Conservation (phyloP, 2,113 vertebrate genomes). For the Cynoglossus semilaevis region DNA sequence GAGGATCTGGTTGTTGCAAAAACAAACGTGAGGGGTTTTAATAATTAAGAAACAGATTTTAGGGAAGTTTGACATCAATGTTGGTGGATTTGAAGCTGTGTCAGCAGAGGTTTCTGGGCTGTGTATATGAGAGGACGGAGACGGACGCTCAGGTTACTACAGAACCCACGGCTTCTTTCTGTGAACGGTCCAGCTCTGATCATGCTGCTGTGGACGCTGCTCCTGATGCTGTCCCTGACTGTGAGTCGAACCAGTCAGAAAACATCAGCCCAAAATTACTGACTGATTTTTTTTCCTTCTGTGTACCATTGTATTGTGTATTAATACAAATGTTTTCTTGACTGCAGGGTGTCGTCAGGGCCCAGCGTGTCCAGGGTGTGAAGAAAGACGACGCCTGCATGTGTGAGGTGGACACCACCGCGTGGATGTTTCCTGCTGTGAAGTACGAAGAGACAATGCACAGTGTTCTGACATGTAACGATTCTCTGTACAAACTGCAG, state of each 20-base stretch:
- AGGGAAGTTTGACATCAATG: conserved; percentile 27
- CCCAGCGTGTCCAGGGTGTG: conserved; percentile 43
- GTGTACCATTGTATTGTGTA: neutral
- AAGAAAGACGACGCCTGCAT: conserved; percentile 30
- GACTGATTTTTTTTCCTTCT: neutral
- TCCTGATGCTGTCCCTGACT: conserved; percentile 43
- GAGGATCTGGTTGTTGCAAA: neutral
- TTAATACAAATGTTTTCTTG: neutral
- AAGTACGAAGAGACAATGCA: conserved; percentile 45
- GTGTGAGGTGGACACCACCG: conserved; percentile 56
- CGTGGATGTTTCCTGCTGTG: conserved; percentile 64
- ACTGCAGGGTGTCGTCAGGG: conserved; percentile 32
- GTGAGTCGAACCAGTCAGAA: conserved; percentile 49
- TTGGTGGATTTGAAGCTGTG: neutral
- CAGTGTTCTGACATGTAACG: conserved; percentile 52
- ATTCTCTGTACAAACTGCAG: conserved; percentile 32
- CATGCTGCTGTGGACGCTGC: conserved; percentile 48
- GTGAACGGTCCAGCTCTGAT: conserved; percentile 7
- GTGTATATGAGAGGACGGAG: neutral
- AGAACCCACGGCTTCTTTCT: neutral
- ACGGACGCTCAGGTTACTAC: neutral
- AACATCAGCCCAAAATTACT: neutral
- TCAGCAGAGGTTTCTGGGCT: neutral
- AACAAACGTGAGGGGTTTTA: neutral
- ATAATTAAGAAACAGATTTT: neutral